phyloP scores from a whole-genome alignment of 2,113 vertebrate genomes.

The Rallus limicola region DNA sequence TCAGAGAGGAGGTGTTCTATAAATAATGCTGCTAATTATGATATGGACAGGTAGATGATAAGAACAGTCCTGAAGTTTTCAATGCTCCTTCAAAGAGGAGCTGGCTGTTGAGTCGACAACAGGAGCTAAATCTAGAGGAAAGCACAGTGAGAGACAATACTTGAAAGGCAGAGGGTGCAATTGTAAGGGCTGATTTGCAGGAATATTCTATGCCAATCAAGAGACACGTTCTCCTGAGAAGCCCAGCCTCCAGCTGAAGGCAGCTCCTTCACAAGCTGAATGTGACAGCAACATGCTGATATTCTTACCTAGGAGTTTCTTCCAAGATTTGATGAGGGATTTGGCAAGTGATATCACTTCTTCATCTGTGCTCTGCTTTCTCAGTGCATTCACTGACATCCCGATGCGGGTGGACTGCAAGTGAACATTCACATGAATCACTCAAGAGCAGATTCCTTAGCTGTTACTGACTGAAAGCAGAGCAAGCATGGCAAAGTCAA shows the following conservation, averaged over 20 bases:
- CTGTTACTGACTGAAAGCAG: neutral
- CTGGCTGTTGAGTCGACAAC: neutral
- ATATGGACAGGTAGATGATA: neutral
- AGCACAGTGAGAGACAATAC: neutral
- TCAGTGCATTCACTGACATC: slow-evolving; percentile 94
- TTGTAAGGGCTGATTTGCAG: neutral
- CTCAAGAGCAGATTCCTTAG: neutral
- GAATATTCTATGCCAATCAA: neutral
- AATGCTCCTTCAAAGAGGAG: neutral
- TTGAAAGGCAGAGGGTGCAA: neutral
- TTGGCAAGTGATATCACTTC: slow-evolving; percentile 93
- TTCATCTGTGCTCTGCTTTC: slow-evolving; percentile 93
- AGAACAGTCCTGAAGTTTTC: neutral
- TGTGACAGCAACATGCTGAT: neutral
- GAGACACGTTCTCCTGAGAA: neutral
- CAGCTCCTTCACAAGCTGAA: neutral
- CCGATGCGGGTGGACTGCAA: slow-evolving; percentile 92
- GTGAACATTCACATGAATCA: neutral
- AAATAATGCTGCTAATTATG: neutral
- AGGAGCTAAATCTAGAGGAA: neutral
- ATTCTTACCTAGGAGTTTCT: slow-evolving; percentile 89
- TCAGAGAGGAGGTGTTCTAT: neutral
- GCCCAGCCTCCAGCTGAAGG: neutral
- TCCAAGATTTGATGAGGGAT: slow-evolving; percentile 96
- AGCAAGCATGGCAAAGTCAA: neutral